These are phyloP conservation scores for Oophaga pumilio DNA, from an alignment of 2,113 vertebrate species.

Conservation along the genomic window DNA sequence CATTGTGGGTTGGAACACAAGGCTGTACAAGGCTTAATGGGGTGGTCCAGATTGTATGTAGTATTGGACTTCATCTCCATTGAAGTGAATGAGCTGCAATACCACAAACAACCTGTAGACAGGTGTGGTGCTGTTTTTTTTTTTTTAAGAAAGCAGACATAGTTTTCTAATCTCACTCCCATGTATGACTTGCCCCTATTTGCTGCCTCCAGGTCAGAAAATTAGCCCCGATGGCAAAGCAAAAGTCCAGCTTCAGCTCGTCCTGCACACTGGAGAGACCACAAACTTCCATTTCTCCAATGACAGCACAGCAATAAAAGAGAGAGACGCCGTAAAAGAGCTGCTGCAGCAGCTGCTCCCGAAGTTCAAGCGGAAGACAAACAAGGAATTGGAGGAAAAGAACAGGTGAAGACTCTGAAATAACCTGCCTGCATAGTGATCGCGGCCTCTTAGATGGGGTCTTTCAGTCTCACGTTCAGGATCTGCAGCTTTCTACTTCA, in stretches of 20 bases:
- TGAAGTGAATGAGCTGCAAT: too few species aligned
- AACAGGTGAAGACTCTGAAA: constrained; percentile 78
- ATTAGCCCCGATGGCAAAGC: constrained; percentile 98
- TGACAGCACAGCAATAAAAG: constrained; percentile 90
- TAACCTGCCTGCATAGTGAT: neutral
- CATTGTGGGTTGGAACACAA: neutral
- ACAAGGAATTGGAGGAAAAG: constrained; percentile 98
- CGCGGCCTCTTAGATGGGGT: neutral
- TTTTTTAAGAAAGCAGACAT: too few species aligned
- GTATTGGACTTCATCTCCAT: too few species aligned
- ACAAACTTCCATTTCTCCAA: constrained; percentile 97
- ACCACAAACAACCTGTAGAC: too few species aligned
- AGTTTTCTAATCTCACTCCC: neutral
- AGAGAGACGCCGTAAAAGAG: constrained; percentile 92
- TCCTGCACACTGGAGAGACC: constrained; percentile 93
- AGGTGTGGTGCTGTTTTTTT: too few species aligned
- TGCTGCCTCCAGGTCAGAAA: constrained; percentile 87
- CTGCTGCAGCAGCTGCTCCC: constrained; percentile 96
- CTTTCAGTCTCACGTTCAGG: too few species aligned
- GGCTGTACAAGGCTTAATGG: neutral
- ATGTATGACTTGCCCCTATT: neutral
- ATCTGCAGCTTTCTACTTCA: too few species aligned
- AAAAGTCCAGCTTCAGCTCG: constrained; percentile 96
- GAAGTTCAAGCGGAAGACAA: constrained; percentile 98
- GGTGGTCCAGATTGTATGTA: too few species aligned